A percentile compares a stretch with the other conserved stretches of the same genome.
Evolutionary conservation across 2,113 vertebrate genomes (phyloP).

Genomic region (Capra hircus): DNA sequence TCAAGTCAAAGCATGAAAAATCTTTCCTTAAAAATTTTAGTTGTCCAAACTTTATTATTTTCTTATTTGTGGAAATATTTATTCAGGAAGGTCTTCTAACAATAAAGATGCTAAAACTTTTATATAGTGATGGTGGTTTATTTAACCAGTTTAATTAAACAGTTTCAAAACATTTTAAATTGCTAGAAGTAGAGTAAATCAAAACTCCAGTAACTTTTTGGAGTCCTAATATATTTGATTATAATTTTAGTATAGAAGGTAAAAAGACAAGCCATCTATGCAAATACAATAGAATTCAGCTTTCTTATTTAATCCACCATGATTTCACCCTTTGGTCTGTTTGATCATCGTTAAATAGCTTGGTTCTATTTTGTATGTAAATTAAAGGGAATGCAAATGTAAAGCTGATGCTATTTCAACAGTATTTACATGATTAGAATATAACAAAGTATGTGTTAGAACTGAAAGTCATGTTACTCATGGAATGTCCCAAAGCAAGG

Average conservation of each 20-base stretch:
- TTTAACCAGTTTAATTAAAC: slow-evolving; percentile 13
- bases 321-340: not conserved
- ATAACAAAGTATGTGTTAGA: not conserved
- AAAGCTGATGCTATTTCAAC: not conserved
- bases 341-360: slow-evolving; percentile 24
- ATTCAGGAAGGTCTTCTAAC: slow-evolving; percentile 22
- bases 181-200: not conserved
- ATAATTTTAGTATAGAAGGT: slow-evolving; percentile 10
- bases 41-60: not conserved
- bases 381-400: slow-evolving; percentile 2
- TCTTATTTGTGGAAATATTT: slow-evolving; percentile 36
- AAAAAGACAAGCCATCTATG: not conserved
- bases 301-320: not conserved
- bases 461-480: not conserved
- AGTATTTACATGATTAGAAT: not conserved
- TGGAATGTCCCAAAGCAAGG: not conserved
- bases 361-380: not conserved
- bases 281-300: not conserved
- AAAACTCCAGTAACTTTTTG: not conserved
- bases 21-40: not conserved
- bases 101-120: not conserved
- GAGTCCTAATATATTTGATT: not conserved
- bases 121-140: not conserved
- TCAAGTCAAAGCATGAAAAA: not conserved
- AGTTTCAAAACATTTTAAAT: not conserved